Percentiles rank a stretch among this genome's conserved stretches.
These are phyloP conservation scores for Silurus asotus DNA, from an alignment of 2,113 vertebrate genomes.

Conservation along the genomic window DNA sequence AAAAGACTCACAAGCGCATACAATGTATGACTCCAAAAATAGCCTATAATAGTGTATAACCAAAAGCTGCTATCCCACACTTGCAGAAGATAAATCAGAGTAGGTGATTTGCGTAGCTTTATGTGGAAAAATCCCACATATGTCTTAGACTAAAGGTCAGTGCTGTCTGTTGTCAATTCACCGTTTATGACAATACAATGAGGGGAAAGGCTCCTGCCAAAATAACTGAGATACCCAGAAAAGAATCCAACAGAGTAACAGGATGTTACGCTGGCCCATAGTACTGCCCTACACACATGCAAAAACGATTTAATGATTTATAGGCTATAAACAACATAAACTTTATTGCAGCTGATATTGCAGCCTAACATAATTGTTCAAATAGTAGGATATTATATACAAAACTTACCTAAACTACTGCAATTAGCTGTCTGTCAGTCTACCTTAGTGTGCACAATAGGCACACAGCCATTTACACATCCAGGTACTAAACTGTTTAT, in stretches of 20 bases:
- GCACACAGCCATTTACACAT: slow-evolving; percentile 1
- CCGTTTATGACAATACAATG: slow-evolving; percentile 16
- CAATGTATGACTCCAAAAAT: no score
- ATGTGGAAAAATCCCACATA: background rate
- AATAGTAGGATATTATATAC: background rate
- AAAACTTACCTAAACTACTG: background rate
- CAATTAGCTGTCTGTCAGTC: background rate
- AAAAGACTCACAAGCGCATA: background rate
- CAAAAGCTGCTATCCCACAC: background rate
- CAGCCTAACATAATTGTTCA: background rate
- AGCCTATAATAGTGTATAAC: background rate
- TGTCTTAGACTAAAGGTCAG: slow-evolving; percentile 3
- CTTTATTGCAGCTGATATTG: background rate
- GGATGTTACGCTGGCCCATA: background rate
- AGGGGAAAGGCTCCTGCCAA: slow-evolving; percentile 7
- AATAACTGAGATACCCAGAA: slow-evolving; percentile 2
- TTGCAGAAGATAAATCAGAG: background rate
- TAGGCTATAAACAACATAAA: background rate
- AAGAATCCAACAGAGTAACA: background rate
- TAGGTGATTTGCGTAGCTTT: background rate
- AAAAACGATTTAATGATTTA: background rate
- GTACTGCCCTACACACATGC: background rate
- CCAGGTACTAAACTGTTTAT: background rate
- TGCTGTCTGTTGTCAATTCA: slow-evolving; percentile 7
- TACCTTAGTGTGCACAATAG: background rate